Percentiles rank a stretch among this genome's conserved stretches.
These are phyloP conservation scores for Luffia ferchaultella DNA, from an alignment of 2,888 invertebrate species.

Conservation along the genomic window DNA sequence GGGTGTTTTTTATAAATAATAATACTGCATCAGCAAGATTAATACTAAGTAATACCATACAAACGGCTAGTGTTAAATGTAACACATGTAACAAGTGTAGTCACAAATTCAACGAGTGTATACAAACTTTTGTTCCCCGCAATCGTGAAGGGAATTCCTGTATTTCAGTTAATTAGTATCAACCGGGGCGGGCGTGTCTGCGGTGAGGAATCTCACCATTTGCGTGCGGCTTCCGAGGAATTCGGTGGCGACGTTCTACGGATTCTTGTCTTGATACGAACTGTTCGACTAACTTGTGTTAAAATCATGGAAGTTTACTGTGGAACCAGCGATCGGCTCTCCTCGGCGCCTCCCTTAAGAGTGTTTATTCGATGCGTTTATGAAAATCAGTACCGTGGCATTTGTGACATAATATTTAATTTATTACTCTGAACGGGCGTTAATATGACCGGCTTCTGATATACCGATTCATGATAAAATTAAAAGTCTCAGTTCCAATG, in stretches of 20 bases:
- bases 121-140: background rate
- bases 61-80: background rate
- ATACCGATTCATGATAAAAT: too few species aligned
- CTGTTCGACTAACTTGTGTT: background rate
- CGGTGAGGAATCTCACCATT: conserved; percentile 13
- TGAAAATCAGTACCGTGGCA: too few species aligned
- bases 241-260: conserved; percentile 7
- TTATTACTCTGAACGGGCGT: too few species aligned
- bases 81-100: too few species aligned
- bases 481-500: too few species aligned
- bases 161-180: background rate
- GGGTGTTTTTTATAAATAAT: too few species aligned
- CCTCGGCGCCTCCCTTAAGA: too few species aligned
- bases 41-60: background rate
- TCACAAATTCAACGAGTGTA: too few species aligned
- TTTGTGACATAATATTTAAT: too few species aligned
- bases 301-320: background rate
- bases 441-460: too few species aligned
- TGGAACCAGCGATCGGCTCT: background rate
- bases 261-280: background rate
- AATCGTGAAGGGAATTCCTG: background rate
- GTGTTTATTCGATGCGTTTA: too few species aligned
- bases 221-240: conserved; percentile 12
- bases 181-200: background rate
- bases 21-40: too few species aligned